Percentiles rank a stretch among this genome's conserved stretches.
phyloP scores from a whole-genome alignment of 2,797 vertebrate genomes.

The Dicrostonyx torquatus region DNA sequence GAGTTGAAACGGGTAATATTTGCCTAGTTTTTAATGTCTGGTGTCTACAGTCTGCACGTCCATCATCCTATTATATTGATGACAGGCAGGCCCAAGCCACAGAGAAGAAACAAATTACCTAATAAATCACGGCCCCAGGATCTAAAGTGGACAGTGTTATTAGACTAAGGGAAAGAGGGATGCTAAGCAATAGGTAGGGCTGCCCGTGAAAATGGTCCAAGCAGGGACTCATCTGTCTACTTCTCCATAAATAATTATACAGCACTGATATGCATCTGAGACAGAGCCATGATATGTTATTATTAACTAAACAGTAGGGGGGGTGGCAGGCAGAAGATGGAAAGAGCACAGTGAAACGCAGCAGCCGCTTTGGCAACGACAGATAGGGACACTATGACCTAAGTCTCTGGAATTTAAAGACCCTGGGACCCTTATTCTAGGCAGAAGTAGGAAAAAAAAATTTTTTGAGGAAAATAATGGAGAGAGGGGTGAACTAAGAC shows the following conservation, averaged over 20 bases:
- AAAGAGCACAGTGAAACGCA: neutral
- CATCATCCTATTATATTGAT: constrained; percentile 91
- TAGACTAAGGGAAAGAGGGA: constrained; percentile 68
- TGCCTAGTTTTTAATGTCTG: constrained; percentile 83
- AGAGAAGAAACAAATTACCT: constrained; percentile 89
- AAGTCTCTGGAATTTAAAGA: neutral
- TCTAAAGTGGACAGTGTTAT: constrained; percentile 78
- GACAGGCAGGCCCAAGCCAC: constrained; percentile 82
- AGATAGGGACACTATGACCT: neutral
- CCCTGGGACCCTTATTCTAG: neutral
- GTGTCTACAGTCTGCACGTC: constrained; percentile 84
- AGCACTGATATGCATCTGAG: constrained; percentile 58
- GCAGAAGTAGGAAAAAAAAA: neutral
- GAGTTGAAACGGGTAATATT: constrained; percentile 84
- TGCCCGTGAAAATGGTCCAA: neutral
- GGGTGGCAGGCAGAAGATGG: constrained; percentile 32
- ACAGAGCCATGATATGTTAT: constrained; percentile 57
- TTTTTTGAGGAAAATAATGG: neutral
- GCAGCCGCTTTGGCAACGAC: neutral
- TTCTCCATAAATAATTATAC: constrained; percentile 48
- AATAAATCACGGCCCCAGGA: constrained; percentile 87
- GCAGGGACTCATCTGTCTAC: constrained; percentile 62
- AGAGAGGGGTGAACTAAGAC: neutral
- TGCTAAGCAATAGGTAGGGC: constrained; percentile 63
- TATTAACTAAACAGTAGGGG: constrained; percentile 68